These are phyloP conservation scores for Apis florea DNA, from an alignment of 1,140 invertebrate species.

Conservation along the genomic window DNA sequence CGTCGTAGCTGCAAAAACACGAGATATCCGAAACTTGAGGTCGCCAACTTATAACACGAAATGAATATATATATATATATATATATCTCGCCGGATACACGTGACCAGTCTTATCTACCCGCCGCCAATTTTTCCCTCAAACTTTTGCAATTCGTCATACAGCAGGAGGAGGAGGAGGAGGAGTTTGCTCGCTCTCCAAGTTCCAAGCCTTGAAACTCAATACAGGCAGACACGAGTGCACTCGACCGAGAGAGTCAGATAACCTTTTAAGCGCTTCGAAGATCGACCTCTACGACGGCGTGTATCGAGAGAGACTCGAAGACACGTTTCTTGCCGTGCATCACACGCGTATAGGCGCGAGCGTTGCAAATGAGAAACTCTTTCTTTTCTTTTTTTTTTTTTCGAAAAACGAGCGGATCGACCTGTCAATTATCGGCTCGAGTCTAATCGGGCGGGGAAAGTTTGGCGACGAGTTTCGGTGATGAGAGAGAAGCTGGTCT, in stretches of 20 bases:
- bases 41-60: too few relatives aligned
- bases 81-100: too few relatives aligned
- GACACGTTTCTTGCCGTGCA: too few relatives aligned
- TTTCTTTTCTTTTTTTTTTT: too few relatives aligned
- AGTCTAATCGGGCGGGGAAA: slow-evolving; percentile 53
- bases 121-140: slow-evolving; percentile 68
- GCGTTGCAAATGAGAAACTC: too few relatives aligned
- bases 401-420: background rate
- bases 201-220: slow-evolving; percentile 42
- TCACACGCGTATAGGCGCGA: too few relatives aligned
- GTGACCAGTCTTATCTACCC: slow-evolving; percentile 43
- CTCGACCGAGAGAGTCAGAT: slow-evolving; percentile 71
- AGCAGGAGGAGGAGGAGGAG: background rate
- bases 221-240: slow-evolving; percentile 63
- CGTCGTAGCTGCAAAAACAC: slow-evolving; percentile 87
- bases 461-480: slow-evolving; percentile 20
- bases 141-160: slow-evolving; percentile 71
- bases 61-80: too few relatives aligned
- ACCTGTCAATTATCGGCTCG: slow-evolving; percentile 44
- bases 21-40: background rate
- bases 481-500: slow-evolving; percentile 51
- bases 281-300: slow-evolving; percentile 61
- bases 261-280: slow-evolving; percentile 64
- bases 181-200: slow-evolving; percentile 13
- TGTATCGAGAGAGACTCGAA: background rate